phyloP scores from a whole-genome alignment of 1,140 invertebrate genomes.

The Trichonephila inaurata region DNA sequence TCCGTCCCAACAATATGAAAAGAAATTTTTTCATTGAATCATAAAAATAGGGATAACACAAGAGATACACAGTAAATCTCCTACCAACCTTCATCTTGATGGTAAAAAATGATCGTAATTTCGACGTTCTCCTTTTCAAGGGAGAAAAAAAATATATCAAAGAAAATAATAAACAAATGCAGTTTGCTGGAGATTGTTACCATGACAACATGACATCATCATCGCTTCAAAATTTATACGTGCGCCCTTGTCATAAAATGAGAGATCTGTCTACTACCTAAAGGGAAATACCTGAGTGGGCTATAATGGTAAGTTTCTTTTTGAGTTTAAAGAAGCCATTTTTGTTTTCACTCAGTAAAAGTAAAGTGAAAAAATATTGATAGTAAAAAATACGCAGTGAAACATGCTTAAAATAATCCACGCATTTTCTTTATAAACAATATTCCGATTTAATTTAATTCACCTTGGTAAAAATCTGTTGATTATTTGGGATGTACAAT shows the following conservation, averaged over 20 bases:
- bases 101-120: slow-evolving; percentile 67
- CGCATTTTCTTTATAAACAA: no score
- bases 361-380: no score
- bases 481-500: no score
- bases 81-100: slow-evolving; percentile 31
- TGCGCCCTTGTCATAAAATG: slow-evolving; percentile 22
- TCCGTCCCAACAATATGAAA: slow-evolving; percentile 20
- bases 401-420: no score
- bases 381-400: no score
- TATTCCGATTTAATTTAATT: no score
- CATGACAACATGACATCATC: slow-evolving; percentile 59
- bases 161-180: slow-evolving; percentile 24
- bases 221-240: slow-evolving; percentile 46
- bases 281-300: not conserved
- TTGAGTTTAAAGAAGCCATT: no score
- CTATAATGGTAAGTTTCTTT: not conserved
- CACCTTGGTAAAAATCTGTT: no score
- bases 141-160: not conserved
- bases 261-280: not conserved
- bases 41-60: slow-evolving; percentile 69
- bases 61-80: slow-evolving; percentile 60
- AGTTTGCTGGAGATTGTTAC: slow-evolving; percentile 52
- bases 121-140: slow-evolving; percentile 16
- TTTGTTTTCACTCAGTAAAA: no score
- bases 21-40: slow-evolving; percentile 62